Evolutionary conservation across 1,140 invertebrate species (phyloP).

Genomic region (Pteromalus puparum): DNA sequence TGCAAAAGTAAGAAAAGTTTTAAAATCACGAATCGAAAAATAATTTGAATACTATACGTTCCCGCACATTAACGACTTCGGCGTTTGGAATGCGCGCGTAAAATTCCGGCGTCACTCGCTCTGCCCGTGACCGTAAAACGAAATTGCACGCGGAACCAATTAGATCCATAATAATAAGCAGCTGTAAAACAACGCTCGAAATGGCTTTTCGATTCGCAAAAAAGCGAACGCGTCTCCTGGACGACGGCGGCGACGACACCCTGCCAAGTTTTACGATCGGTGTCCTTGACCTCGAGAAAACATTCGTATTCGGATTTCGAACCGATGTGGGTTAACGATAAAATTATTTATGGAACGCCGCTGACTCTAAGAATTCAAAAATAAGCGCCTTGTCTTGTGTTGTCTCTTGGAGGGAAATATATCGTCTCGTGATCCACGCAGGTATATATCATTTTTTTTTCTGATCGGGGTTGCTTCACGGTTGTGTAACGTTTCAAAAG

Average conservation of each 20-base stretch:
- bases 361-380: background rate
- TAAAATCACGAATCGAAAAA: background rate
- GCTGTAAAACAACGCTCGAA: background rate
- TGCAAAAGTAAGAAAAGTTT: too few species aligned
- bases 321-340: slow-evolving; percentile 41
- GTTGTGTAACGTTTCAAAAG: too few species aligned
- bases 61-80: too few species aligned
- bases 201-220: background rate
- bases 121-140: slow-evolving; percentile 13
- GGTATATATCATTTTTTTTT: too few species aligned
- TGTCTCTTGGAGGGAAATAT: background rate
- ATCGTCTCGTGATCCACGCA: background rate
- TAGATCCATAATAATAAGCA: background rate
- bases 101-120: background rate
- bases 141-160: slow-evolving; percentile 2
- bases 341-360: slow-evolving; percentile 35
- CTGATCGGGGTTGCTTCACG: too few species aligned
- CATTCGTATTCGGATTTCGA: slow-evolving; percentile 12
- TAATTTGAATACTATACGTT: background rate
- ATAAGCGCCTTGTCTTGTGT: background rate
- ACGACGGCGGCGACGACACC: background rate
- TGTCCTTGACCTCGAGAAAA: slow-evolving; percentile 37
- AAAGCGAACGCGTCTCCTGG: background rate
- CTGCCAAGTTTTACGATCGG: background rate
- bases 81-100: too few species aligned